phyloP scores from a whole-genome alignment of 2,888 invertebrate species.

The Caenorhabditis imperialis region DNA sequence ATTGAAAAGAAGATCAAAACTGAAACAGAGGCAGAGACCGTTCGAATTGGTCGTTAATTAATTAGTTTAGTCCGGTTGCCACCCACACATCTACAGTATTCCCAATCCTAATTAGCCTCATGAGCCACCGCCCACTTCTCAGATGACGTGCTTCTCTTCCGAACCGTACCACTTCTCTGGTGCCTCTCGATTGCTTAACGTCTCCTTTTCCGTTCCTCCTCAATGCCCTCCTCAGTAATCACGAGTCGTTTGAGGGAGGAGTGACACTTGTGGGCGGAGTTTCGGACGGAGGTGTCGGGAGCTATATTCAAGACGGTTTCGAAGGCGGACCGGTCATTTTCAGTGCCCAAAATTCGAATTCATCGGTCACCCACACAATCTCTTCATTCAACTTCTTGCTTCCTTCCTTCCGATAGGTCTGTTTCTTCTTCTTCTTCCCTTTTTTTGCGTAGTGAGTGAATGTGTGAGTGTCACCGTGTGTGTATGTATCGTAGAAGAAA shows the following conservation, averaged over 20 bases:
- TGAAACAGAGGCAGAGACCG: conserved; percentile 4
- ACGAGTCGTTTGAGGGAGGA: conserved; percentile 46
- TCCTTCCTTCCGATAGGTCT: conserved; percentile 54
- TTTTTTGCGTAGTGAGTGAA: conserved; percentile 9
- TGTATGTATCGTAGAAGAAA: conserved; percentile 53
- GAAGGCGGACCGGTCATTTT: conserved; percentile 47
- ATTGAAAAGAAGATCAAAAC: background rate
- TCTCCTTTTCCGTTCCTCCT: conserved; percentile 21
- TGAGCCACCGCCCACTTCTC: conserved; percentile 12
- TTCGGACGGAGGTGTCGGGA: conserved; percentile 15
- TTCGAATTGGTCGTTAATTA: conserved; percentile 33
- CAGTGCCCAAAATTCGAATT: conserved; percentile 42
- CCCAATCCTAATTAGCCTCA: conserved; percentile 22
- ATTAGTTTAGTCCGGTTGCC: conserved; percentile 26
- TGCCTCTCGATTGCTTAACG: conserved; percentile 23
- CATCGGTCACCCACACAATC: conserved; percentile 49
- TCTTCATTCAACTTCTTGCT: conserved; percentile 53
- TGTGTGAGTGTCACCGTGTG: conserved; percentile 23
- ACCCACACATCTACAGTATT: conserved; percentile 35
- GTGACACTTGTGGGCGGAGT: conserved; percentile 29
- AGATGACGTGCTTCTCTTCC: conserved; percentile 35
- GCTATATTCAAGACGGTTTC: conserved; percentile 53
- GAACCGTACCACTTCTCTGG: conserved; percentile 9
- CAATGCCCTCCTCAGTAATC: conserved; percentile 47
- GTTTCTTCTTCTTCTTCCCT: conserved; percentile 34